A percentile compares a stretch with the other conserved stretches of the same genome.
phyloP scores from a whole-genome alignment of 1,140 invertebrate species.

The Orussus abietinus region DNA sequence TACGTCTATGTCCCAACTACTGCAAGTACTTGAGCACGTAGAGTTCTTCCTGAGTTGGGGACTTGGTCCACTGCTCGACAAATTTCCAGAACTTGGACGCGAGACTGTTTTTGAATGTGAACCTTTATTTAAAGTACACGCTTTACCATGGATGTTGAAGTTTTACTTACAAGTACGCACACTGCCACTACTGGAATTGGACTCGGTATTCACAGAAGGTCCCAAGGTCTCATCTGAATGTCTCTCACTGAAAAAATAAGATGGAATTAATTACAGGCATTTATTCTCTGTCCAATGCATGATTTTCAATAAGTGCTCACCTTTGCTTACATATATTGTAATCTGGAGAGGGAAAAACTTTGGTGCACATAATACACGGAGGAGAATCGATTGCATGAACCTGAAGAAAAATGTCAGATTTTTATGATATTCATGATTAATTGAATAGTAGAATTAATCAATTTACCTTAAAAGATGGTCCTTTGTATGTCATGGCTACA shows the following conservation, averaged over 20 bases:
- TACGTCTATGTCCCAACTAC: slow-evolving; percentile 43
- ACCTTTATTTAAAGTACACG: background rate
- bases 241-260: slow-evolving; percentile 30
- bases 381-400: slow-evolving; percentile 72
- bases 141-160: background rate
- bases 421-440: background rate
- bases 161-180: slow-evolving; percentile 33
- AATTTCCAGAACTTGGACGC: slow-evolving; percentile 38
- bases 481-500: slow-evolving; percentile 80
- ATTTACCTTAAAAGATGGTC: slow-evolving; percentile 71
- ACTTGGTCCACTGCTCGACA: slow-evolving; percentile 36
- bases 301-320: slow-evolving; percentile 24
- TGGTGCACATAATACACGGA: slow-evolving; percentile 68
- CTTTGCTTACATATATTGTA: slow-evolving; percentile 42
- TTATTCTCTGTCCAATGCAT: background rate
- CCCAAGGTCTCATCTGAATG: slow-evolving; percentile 33
- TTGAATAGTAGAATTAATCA: slow-evolving; percentile 12
- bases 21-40: slow-evolving; percentile 39
- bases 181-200: slow-evolving; percentile 36
- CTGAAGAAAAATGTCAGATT: slow-evolving; percentile 36
- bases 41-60: slow-evolving; percentile 37
- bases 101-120: slow-evolving; percentile 28
- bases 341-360: slow-evolving; percentile 63
- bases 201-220: slow-evolving; percentile 29
- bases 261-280: background rate